A percentile compares a stretch with the other conserved stretches of the same genome.
These are phyloP conservation scores for Heloderma charlesbogerti DNA, from an alignment of 2,113 vertebrate species.

Conservation along the genomic window DNA sequence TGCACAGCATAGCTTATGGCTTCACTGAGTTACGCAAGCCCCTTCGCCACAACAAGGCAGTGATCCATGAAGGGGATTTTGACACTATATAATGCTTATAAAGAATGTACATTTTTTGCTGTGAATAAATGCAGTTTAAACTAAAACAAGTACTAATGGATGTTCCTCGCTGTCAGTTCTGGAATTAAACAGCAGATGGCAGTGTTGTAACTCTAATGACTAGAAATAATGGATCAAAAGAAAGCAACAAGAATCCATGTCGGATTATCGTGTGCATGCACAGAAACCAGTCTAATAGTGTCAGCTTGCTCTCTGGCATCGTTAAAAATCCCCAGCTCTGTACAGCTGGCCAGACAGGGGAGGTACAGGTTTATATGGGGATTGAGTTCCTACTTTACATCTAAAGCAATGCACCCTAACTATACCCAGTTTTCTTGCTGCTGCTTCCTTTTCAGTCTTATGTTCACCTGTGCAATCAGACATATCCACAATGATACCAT, in stretches of 20 bases:
- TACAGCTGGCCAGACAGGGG: background rate
- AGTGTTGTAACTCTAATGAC: background rate
- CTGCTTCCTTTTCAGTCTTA: background rate
- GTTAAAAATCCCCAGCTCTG: background rate
- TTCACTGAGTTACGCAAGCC: too few species aligned
- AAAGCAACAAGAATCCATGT: background rate
- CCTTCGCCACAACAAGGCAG: too few species aligned
- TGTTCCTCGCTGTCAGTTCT: background rate
- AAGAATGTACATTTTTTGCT: background rate
- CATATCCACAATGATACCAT: background rate
- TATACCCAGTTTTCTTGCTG: background rate
- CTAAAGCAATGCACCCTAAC: background rate
- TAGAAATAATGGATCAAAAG: background rate
- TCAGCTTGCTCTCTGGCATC: background rate
- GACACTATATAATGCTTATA: background rate
- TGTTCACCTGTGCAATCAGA: background rate
- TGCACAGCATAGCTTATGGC: too few species aligned
- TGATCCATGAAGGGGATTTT: too few species aligned
- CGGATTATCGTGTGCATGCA: too few species aligned
- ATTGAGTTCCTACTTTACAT: background rate
- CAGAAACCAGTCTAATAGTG: background rate
- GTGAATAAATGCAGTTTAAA: background rate
- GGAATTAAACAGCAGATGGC: conserved; percentile 7
- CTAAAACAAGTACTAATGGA: background rate
- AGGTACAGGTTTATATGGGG: background rate